A percentile compares a stretch with the other conserved stretches of the same genome.
These are phyloP conservation scores for Folsomia manolachei DNA, from an alignment of 2,888 invertebrate species.

Conservation along the genomic window DNA sequence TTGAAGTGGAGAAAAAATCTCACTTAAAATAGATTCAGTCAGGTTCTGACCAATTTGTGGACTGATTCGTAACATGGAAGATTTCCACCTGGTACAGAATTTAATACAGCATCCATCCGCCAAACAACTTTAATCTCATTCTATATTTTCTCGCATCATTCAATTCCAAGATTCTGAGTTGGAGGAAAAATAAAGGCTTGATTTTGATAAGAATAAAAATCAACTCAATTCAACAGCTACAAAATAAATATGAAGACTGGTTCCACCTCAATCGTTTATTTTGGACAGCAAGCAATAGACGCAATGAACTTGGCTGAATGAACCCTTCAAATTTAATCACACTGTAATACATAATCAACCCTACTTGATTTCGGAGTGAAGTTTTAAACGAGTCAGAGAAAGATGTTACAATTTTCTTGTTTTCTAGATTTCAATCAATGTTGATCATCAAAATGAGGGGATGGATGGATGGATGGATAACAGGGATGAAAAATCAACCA, in stretches of 20 bases:
- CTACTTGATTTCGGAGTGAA: background rate
- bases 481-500: background rate
- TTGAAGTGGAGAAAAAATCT: too few relatives aligned
- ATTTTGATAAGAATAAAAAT: background rate
- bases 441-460: background rate
- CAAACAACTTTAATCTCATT: background rate
- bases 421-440: conserved; percentile 8
- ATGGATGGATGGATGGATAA: background rate
- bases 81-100: background rate
- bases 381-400: background rate
- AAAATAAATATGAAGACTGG: background rate
- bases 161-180: background rate
- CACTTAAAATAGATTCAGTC: too few relatives aligned
- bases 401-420: background rate
- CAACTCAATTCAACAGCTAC: too few relatives aligned
- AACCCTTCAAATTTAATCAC: conserved; percentile 8
- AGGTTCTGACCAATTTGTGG: background rate
- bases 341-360: background rate
- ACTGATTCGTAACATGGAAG: background rate
- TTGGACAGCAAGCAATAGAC: background rate
- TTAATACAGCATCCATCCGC: too few relatives aligned
- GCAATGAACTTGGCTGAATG: too few relatives aligned
- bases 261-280: background rate
- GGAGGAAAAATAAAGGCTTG: background rate
- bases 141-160: background rate